phyloP scores from a whole-genome alignment of 1,140 invertebrate species.

The Bombus waltoni region DNA sequence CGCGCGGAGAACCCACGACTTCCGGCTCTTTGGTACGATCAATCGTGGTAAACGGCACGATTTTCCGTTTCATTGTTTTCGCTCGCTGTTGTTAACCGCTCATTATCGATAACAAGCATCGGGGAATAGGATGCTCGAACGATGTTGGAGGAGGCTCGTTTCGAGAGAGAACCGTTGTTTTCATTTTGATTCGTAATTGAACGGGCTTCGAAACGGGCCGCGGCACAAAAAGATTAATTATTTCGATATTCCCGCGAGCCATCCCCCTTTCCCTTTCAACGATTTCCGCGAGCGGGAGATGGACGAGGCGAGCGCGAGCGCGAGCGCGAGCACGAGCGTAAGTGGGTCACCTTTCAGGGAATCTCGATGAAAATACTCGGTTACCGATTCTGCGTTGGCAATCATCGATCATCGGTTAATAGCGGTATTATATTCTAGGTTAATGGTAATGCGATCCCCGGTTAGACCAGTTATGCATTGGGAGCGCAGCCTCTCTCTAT shows the following conservation, averaged over 20 bases:
- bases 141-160: not conserved
- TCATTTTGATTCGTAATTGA: not conserved
- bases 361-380: conserved; percentile 38
- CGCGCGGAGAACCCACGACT: not conserved
- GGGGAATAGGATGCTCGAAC: not conserved
- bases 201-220: not conserved
- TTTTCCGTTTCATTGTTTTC: conserved; percentile 3
- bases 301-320: not conserved
- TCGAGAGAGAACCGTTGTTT: not conserved
- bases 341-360: conserved; percentile 44
- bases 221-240: conserved; percentile 24
- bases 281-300: conserved; percentile 38
- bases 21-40: not conserved
- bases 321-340: not conserved
- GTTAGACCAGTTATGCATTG: conserved; percentile 39
- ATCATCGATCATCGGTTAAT: conserved; percentile 47
- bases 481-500: conserved; percentile 23
- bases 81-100: not conserved
- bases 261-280: conserved; percentile 45
- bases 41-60: not conserved
- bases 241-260: conserved; percentile 31
- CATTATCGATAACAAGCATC: conserved; percentile 38
- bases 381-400: not conserved
- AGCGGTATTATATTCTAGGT: conserved; percentile 48
- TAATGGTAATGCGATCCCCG: conserved; percentile 39